A percentile compares a stretch with the other conserved stretches of the same genome.
Conservation (phyloP, 2,888 invertebrate genomes). For the Lasioglossum villosulum region DNA sequence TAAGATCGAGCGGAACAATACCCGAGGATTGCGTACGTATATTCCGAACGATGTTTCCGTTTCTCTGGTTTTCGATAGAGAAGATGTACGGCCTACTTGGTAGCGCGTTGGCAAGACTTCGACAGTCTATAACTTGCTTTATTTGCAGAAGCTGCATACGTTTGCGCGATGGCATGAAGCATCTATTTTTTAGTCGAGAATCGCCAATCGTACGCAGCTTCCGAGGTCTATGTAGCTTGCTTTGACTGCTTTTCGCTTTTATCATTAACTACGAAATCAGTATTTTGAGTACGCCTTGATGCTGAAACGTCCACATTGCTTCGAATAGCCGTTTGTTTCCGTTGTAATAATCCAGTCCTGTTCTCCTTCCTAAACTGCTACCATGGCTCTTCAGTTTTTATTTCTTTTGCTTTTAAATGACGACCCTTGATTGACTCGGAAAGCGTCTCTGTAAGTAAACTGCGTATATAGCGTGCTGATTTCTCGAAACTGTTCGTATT, state of each 20-base stretch:
- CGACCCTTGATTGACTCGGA: neutral
- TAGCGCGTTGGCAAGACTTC: neutral
- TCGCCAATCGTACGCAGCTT: neutral
- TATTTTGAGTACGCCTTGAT: neutral
- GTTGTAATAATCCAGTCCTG: neutral
- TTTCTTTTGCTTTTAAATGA: neutral
- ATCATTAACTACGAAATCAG: neutral
- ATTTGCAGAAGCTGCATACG: neutral
- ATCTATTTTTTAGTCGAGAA: neutral
- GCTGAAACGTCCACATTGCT: neutral
- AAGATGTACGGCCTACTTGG: neutral
- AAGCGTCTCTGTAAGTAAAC: constrained; percentile 7
- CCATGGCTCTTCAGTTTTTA: neutral
- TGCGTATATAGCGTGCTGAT: neutral
- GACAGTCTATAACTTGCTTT: neutral
- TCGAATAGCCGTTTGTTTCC: neutral
- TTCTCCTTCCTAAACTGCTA: neutral
- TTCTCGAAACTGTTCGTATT: neutral
- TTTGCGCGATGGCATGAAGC: constrained; percentile 3
- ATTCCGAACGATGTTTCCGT: neutral
- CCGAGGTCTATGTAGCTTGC: neutral
- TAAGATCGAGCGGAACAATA: constrained; percentile 76
- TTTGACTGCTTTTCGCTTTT: neutral
- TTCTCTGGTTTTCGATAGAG: neutral
- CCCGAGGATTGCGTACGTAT: constrained; percentile 82